Evolutionary conservation across 2,797 vertebrate species (phyloP).

Genomic region (Enteromius paludinosus): DNA sequence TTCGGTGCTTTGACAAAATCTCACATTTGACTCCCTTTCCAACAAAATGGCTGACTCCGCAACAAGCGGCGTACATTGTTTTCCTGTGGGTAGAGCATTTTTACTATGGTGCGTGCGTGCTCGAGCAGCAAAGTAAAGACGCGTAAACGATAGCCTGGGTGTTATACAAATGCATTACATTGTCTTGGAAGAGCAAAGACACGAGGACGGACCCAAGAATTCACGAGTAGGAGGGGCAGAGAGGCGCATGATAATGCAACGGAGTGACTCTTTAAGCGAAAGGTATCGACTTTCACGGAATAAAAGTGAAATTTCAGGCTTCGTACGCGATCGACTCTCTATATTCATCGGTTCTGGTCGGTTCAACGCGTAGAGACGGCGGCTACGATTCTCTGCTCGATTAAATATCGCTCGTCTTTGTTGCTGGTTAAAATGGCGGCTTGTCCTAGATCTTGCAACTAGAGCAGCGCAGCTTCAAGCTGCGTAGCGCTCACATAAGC

Average conservation of each 20-base stretch:
- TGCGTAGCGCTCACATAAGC: constrained; percentile 57
- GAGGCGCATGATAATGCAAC: constrained; percentile 67
- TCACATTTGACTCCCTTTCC: constrained; percentile 44
- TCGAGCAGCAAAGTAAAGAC: background rate
- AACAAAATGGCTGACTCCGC: constrained; percentile 70
- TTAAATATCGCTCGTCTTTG: constrained; percentile 72
- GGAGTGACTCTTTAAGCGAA: constrained; percentile 68
- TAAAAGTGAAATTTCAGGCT: constrained; percentile 55
- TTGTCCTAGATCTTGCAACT: constrained; percentile 81
- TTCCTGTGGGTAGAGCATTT: background rate
- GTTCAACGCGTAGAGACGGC: background rate
- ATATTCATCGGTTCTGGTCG: background rate
- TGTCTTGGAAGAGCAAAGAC: constrained; percentile 49
- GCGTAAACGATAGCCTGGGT: constrained; percentile 28
- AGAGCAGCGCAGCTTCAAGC: constrained; percentile 71
- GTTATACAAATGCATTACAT: constrained; percentile 43
- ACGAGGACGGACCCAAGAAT: constrained; percentile 69
- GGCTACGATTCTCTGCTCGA: background rate
- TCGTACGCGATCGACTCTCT: background rate
- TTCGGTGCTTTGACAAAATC: constrained; percentile 6
- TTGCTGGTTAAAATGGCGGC: constrained; percentile 87
- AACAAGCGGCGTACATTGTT: constrained; percentile 35
- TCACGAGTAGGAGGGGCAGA: constrained; percentile 81
- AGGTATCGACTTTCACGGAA: constrained; percentile 63
- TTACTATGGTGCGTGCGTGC: background rate